Conservation (phyloP, 2,113 vertebrate species). For the Entomyzon cyanotis region DNA sequence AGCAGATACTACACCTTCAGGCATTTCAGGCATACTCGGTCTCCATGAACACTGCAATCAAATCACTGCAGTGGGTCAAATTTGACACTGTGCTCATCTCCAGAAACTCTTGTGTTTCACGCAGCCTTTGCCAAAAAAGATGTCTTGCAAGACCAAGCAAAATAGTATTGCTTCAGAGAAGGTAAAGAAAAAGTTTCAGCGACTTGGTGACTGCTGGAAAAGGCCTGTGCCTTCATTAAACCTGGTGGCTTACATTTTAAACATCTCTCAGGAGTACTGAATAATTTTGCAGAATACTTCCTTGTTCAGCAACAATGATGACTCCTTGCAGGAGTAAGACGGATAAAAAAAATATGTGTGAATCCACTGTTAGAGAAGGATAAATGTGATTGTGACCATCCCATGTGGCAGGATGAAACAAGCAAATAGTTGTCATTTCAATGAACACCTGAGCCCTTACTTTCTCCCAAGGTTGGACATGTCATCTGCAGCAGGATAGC, state of each 20-base stretch:
- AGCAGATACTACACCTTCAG: background rate
- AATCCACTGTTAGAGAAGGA: background rate
- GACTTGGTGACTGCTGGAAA: background rate
- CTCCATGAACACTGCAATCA: background rate
- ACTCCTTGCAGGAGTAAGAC: background rate
- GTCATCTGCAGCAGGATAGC: rapidly evolving
- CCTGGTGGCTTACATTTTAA: background rate
- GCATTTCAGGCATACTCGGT: background rate
- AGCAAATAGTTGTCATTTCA: background rate
- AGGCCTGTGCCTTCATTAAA: background rate
- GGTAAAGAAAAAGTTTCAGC: background rate
- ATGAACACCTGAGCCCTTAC: background rate
- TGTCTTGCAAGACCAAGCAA: background rate
- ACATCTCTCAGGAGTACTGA: background rate
- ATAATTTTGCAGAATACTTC: background rate
- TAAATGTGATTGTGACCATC: background rate
- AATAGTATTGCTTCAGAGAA: background rate
- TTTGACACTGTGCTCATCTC: background rate
- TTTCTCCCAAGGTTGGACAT: background rate
- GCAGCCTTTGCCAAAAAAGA: background rate
- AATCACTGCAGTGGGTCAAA: background rate
- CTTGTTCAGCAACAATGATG: background rate
- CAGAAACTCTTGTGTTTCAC: background rate
- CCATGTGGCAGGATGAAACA: background rate
- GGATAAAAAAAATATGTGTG: background rate